phyloP scores from a whole-genome alignment of 2,797 vertebrate genomes.

The Poecilia velifera region DNA sequence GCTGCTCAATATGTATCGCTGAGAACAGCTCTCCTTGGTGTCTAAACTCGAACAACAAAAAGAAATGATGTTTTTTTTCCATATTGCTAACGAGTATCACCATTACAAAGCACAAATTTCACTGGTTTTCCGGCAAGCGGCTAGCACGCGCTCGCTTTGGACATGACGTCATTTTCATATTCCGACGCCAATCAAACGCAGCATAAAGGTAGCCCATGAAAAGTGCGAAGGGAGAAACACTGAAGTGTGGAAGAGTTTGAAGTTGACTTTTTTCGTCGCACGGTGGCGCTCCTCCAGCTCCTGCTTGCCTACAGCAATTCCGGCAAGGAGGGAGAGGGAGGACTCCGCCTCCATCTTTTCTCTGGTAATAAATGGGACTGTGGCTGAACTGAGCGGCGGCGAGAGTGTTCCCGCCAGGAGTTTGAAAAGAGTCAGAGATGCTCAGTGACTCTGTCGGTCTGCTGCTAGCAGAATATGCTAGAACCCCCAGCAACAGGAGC shows the following conservation, averaged over 20 bases:
- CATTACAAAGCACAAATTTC: not conserved
- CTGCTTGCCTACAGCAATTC: slow-evolving; percentile 32
- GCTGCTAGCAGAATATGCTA: slow-evolving; percentile 70
- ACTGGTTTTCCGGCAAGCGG: not conserved
- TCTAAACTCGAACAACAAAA: not conserved
- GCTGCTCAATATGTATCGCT: not conserved
- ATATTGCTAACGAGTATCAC: not conserved
- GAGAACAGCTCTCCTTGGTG: not conserved
- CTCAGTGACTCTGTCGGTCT: slow-evolving; percentile 63
- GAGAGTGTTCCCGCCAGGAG: slow-evolving; percentile 76
- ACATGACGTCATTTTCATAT: not conserved
- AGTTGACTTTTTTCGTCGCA: not conserved
- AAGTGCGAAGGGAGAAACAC: not conserved
- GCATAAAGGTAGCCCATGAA: not conserved
- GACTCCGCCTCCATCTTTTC: slow-evolving; percentile 79
- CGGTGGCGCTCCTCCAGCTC: slow-evolving; percentile 16
- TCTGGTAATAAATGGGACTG: slow-evolving; percentile 70
- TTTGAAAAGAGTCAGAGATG: slow-evolving; percentile 80
- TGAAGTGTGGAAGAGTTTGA: slow-evolving; percentile 12
- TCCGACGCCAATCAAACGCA: not conserved
- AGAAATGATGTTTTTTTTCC: not conserved
- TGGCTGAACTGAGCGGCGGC: slow-evolving; percentile 19
- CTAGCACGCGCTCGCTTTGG: not conserved
- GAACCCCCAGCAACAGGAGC: slow-evolving; percentile 80
- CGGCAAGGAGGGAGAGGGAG: slow-evolving; percentile 48